These are phyloP conservation scores for Sardina pilchardus DNA, from an alignment of 2,113 vertebrate genomes.

Conservation along the genomic window DNA sequence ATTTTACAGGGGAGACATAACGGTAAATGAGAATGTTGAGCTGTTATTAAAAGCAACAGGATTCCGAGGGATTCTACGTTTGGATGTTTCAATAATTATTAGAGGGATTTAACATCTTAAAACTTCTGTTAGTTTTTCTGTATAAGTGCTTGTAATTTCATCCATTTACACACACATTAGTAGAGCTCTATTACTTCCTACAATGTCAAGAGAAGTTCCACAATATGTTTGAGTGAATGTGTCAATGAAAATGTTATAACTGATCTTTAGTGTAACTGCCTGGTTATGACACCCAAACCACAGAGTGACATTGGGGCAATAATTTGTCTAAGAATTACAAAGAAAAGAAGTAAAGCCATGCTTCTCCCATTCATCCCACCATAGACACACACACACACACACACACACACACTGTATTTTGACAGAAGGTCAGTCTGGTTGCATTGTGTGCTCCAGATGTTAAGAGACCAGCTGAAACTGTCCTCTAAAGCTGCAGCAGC, in stretches of 20 bases:
- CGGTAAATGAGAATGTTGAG: neutral
- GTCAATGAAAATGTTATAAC: conserved; percentile 57
- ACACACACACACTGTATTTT: neutral
- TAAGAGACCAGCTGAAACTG: neutral
- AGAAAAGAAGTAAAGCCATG: neutral
- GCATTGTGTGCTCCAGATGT: neutral
- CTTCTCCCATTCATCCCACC: neutral
- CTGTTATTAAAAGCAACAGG: neutral
- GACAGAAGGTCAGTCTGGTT: neutral
- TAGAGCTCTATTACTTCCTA: no score
- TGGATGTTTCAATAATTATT: neutral
- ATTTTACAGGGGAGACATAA: neutral
- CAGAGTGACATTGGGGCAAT: conserved; percentile 71
- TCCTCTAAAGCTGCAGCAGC: neutral
- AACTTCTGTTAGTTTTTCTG: neutral
- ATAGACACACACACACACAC: neutral
- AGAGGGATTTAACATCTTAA: neutral
- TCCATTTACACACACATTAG: neutral
- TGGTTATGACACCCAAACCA: conserved; percentile 76
- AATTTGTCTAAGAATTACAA: conserved; percentile 22
- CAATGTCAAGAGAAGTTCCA: neutral
- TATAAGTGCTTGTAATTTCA: neutral
- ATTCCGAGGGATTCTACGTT: neutral
- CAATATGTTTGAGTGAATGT: neutral
- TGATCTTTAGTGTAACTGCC: conserved; percentile 80